Percentiles rank a stretch among this genome's conserved stretches.
These are phyloP conservation scores for Ianthella basta DNA, from an alignment of 37 sponge, comb jelly and placozoan species.

Conservation along the genomic window DNA sequence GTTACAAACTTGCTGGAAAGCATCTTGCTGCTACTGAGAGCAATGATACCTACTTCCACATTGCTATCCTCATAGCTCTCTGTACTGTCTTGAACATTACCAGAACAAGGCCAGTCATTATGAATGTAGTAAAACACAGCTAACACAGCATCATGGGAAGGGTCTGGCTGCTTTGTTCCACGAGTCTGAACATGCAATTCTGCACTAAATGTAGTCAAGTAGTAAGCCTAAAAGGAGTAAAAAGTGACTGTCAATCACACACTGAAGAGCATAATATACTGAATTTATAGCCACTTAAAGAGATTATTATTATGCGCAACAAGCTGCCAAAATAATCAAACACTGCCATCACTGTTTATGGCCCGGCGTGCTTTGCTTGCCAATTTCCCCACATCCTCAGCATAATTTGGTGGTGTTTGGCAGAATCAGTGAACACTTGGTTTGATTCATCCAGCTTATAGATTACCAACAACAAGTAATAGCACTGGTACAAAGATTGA, in stretches of 20 bases:
- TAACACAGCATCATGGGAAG: slow-evolving; percentile 79
- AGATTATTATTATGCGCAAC: too few relatives aligned
- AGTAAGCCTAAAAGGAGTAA: slow-evolving; percentile 49
- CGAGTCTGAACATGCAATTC: slow-evolving; percentile 80
- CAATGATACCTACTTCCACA: neutral
- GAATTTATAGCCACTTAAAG: too few relatives aligned
- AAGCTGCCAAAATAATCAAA: too few relatives aligned
- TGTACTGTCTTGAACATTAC: neutral
- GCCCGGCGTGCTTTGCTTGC: too few relatives aligned
- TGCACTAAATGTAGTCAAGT: slow-evolving; percentile 77
- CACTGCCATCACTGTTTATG: too few relatives aligned
- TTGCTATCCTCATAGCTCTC: neutral
- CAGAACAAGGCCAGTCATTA: slow-evolving; percentile 56
- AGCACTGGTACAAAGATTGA: too few relatives aligned
- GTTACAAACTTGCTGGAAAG: neutral
- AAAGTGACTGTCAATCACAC: neutral
- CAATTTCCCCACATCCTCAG: too few relatives aligned
- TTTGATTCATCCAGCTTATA: too few relatives aligned
- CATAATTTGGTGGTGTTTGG: too few relatives aligned
- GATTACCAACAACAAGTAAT: too few relatives aligned
- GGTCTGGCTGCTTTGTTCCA: slow-evolving; percentile 72
- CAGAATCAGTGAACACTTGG: too few relatives aligned
- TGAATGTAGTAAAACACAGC: slow-evolving; percentile 79
- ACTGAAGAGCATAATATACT: too few relatives aligned
- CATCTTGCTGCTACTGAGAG: neutral